phyloP scores from a whole-genome alignment of 2,888 invertebrate genomes.

The Cistogaster globosa region DNA sequence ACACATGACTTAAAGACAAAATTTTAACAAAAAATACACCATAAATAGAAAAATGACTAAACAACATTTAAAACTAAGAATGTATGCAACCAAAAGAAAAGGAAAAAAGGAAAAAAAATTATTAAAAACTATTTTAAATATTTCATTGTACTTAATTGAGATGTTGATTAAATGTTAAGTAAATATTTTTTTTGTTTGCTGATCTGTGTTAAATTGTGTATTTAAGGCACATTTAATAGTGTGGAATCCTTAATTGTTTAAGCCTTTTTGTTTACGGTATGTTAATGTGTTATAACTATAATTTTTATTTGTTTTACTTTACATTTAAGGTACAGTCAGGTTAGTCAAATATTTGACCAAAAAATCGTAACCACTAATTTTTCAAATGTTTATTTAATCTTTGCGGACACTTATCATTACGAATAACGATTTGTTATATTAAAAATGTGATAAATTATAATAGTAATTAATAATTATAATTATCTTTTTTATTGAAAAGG shows the following conservation, averaged over 20 bases:
- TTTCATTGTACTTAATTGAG: not conserved
- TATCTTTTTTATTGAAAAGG: no score
- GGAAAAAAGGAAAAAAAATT: not conserved
- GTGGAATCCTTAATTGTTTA: slow-evolving; percentile 48
- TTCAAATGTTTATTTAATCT: no score
- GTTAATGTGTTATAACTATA: not conserved
- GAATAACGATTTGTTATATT: no score
- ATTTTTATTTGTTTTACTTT: no score
- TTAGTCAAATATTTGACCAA: no score
- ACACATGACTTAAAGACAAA: not conserved
- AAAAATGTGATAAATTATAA: no score
- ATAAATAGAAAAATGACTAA: not conserved
- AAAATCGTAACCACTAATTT: no score
- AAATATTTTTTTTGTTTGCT: slow-evolving; percentile 16
- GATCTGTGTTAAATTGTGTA: slow-evolving; percentile 35
- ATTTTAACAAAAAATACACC: not conserved
- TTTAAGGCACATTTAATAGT: slow-evolving; percentile 66
- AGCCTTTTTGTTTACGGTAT: not conserved
- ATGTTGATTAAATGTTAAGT: not conserved
- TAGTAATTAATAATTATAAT: no score
- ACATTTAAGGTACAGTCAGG: no score
- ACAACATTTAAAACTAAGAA: not conserved
- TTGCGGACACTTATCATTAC: no score
- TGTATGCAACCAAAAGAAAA: not conserved
- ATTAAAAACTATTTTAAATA: slow-evolving; percentile 4